Evolutionary conservation across 53 echinoderm and acorn worm genomes (phyloP), one percentile per base, ranked within the genome.

Genomic region (Luidia sarsii): DNA sequence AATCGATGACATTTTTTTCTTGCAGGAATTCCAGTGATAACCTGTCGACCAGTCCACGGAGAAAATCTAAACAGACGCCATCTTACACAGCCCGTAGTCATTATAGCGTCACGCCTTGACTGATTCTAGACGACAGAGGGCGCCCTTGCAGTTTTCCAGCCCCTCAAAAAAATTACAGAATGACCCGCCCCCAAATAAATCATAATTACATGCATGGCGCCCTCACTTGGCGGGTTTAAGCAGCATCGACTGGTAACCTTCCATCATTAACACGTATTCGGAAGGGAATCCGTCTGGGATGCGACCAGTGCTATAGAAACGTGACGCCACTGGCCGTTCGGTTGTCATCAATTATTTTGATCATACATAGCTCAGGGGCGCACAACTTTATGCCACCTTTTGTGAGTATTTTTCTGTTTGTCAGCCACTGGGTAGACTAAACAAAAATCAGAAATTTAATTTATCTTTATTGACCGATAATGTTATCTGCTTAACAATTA

Each of bases 121-220:
- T n/a, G n/a, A n/a, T n/a, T n/a, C n/a, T n/a, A n/a, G n/a, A 38
- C 37, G 38, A 77, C 77, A 77, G 77, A 77, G 77, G 77, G 77
- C 77, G 62, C 60, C 10, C 59, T 77, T 77, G n/a, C 31, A 60
- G 6, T 41, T 11, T 41, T 41, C 11, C 11, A 11, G 41, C 41
- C 41, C 41, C n/a, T n/a, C n/a, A n/a, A n/a, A n/a, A n/a, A n/a
- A n/a, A n/a, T n/a, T n/a, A n/a, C n/a, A n/a, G n/a, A n/a, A n/a
- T n/a, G n/a, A n/a, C n/a, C n/a, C n/a, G n/a, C n/a, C n/a, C n/a
- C n/a, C n/a, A n/a, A n/a, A n/a, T n/a, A n/a, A n/a, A n/a, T n/a
- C 41, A 41, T 41, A 6, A 11, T 11, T 41, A 6, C 11, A 41
- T 54, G 39, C 54, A 77, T n/a, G 30, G 5, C 62, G 77, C 77